Evolutionary conservation across 1,140 invertebrate species (phyloP), one percentile per base, ranked within the genome.

Genomic region (Calephelis nemesis): DNA sequence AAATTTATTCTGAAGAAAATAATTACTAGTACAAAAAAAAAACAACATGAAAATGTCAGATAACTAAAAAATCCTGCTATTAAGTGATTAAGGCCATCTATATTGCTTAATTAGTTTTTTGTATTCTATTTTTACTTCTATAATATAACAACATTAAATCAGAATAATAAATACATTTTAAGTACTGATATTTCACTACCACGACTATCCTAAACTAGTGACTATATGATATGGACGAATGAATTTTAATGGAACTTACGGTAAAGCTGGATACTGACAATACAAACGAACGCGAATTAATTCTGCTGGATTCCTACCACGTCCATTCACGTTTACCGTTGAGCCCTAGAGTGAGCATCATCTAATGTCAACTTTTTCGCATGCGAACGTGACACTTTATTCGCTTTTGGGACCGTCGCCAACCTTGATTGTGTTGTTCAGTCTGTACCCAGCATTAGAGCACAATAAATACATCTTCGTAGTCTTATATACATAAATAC

Each of bases 221-320:
- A 91, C 88, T 91, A 89, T 39, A 58, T 79, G 82, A 83, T 84
- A 87, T 91, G 87, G 88, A 91, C 87, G 87, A 88, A 91, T 87
- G 84, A 71, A 78, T 88, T 87, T 58, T 42, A 49, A 54, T 66
- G 65, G 54, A 42, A 76, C 81, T 80, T 84, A 70, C 76, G 84
- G 72, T 70, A 63, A 78, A 45, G 42, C 71, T 72, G 40, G 67
- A 3, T 63, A 45, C 63, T 9, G 52, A 60, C 30, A 50, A 45
- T 4, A 45, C 64, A 49, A 15, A 40, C 40, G 2, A 48, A 65
- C 11, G 47, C 15, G 42, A 63, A 63, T 47, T 47, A 30, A 63
- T 63, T 47, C 47, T 12, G n/a, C 1, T 15, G 19, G 13, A 12
- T 12, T 42, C 39, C 13, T 12, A 19, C 1, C 12, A 63, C 62